Evolutionary conservation across 2,113 vertebrate species (phyloP).

Genomic region (Grammomys dolichurus): DNA sequence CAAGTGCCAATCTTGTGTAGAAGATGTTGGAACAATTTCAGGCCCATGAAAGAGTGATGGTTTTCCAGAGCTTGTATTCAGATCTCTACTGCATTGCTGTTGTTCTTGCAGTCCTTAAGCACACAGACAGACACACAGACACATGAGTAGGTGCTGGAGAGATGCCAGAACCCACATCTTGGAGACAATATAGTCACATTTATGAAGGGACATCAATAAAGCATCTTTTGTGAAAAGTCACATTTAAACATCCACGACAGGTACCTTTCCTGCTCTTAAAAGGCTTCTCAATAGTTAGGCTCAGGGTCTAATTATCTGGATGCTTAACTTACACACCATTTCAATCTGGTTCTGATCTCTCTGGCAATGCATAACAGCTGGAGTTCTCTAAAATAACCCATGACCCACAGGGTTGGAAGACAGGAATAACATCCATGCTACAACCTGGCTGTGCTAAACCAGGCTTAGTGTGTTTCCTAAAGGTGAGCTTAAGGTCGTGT

Average conservation of each 20-base stretch:
- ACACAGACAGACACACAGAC: neutral
- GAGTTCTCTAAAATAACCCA: conserved; percentile 67
- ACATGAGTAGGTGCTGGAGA: conserved; percentile 19
- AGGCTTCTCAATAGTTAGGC: conserved; percentile 45
- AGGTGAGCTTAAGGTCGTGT: conserved; percentile 75
- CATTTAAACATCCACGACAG: conserved; percentile 40
- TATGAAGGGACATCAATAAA: conserved; percentile 15
- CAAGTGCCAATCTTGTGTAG: conserved; percentile 1
- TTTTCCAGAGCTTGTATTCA: conserved; percentile 20
- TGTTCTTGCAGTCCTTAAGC: neutral
- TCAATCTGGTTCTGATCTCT: conserved; percentile 71
- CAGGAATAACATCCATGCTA: conserved; percentile 67
- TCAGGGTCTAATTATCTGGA: conserved; percentile 66
- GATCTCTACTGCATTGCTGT: neutral
- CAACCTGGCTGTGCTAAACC: conserved; percentile 68
- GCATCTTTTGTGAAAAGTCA: conserved; percentile 10
- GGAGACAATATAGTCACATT: neutral
- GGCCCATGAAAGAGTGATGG: neutral
- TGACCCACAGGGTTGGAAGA: conserved; percentile 58
- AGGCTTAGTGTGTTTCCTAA: conserved; percentile 69
- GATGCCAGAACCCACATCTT: neutral
- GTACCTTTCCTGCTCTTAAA: conserved; percentile 40
- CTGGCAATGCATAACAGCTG: conserved; percentile 64
- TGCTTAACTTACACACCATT: conserved; percentile 61
- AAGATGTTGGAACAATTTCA: neutral